These are phyloP conservation scores for Agonopterix subpropinquella DNA, from an alignment of 2,888 invertebrate species.

Conservation along the genomic window DNA sequence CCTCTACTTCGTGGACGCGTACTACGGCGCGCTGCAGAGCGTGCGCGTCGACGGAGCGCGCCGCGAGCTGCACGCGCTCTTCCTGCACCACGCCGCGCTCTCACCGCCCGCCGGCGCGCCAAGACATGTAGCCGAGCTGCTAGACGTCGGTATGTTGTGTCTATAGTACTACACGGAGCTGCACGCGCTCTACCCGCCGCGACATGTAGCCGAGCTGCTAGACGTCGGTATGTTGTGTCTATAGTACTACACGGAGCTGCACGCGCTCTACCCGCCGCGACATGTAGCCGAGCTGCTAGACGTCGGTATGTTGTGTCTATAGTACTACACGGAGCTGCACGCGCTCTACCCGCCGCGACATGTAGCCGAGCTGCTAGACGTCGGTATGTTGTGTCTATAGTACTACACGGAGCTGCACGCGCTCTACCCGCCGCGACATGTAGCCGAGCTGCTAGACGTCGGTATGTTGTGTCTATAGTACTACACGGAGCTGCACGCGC, in stretches of 20 bases:
- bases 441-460: too few relatives aligned
- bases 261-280: conserved; percentile 29
- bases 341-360: conserved; percentile 25
- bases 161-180: too few relatives aligned
- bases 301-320: not conserved
- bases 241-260: conserved; percentile 14
- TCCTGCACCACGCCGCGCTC: conserved; percentile 24
- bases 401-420: conserved; percentile 25
- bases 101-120: conserved; percentile 15
- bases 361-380: too few relatives aligned
- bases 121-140: not conserved
- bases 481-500: conserved; percentile 25
- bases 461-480: too few relatives aligned
- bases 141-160: too few relatives aligned
- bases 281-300: not conserved
- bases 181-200: conserved; percentile 10
- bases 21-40: conserved; percentile 82
- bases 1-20: conserved; percentile 91
- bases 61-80: conserved; percentile 49
- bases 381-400: too few relatives aligned
- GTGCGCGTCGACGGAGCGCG: conserved; percentile 81
- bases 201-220: not conserved
- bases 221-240: too few relatives aligned
- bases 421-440: conserved; percentile 18
- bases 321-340: conserved; percentile 28